Percentiles rank a stretch among this genome's conserved stretches.
Evolutionary conservation across 2,888 invertebrate species (phyloP).

Genomic region (Drepanosiphum platanoidis): DNA sequence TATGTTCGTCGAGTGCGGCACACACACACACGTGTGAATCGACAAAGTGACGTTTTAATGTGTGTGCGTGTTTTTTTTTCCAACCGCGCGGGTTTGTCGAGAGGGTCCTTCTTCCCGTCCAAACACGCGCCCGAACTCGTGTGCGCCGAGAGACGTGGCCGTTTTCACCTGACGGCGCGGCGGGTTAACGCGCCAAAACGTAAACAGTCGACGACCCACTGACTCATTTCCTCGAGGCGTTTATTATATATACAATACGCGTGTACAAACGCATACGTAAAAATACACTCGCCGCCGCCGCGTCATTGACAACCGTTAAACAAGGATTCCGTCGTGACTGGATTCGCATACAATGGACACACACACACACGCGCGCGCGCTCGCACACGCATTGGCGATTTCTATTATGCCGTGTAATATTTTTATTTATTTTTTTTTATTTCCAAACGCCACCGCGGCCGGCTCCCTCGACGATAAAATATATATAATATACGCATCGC

Average conservation of each 20-base stretch:
- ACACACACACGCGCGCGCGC: constrained; percentile 1
- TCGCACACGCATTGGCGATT: constrained; percentile 27
- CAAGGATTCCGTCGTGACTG: constrained; percentile 59
- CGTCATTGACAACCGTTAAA: constrained; percentile 60
- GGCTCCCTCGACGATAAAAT: constrained; percentile 41
- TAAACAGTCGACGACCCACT: constrained; percentile 58
- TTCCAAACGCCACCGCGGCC: background rate
- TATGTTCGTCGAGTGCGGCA: background rate
- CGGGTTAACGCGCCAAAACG: constrained; percentile 24
- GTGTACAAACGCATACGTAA: background rate
- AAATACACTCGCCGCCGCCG: background rate
- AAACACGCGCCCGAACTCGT: background rate
- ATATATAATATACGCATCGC: constrained; percentile 51
- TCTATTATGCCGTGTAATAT: constrained; percentile 55
- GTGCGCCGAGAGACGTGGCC: background rate
- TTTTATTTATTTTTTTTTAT: constrained; percentile 28
- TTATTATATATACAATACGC: constrained; percentile 35
- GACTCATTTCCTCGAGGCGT: constrained; percentile 58
- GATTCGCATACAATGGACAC: constrained; percentile 55
- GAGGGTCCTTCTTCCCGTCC: background rate
- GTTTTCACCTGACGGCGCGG: background rate
- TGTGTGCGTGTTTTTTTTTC: too few species aligned
- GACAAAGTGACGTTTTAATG: constrained; percentile 48
- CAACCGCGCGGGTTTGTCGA: constrained; percentile 14
- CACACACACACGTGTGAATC: constrained; percentile 4